These are phyloP conservation scores for Heliothis virescens DNA, from an alignment of 1,140 invertebrate genomes.

Conservation along the genomic window DNA sequence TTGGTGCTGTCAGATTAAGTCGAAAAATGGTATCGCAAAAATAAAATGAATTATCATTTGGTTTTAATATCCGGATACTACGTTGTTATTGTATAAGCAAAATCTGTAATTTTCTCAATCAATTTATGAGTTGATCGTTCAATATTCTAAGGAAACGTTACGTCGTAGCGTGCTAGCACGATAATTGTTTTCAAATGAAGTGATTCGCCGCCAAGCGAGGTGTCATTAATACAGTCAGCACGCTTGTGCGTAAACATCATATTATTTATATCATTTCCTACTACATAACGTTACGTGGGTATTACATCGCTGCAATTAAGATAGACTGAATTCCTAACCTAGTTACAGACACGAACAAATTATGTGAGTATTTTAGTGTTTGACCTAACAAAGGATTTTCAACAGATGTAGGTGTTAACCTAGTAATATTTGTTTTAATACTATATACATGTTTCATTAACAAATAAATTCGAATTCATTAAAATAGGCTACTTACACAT, in stretches of 20 bases:
- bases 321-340: slow-evolving; percentile 38
- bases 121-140: slow-evolving; percentile 38
- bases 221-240: slow-evolving; percentile 57
- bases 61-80: not conserved
- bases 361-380: not conserved
- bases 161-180: slow-evolving; percentile 54
- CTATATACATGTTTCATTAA: no score
- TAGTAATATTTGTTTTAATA: no score
- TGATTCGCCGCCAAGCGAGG: slow-evolving; percentile 18
- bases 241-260: slow-evolving; percentile 51
- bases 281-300: slow-evolving; percentile 18
- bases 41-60: not conserved
- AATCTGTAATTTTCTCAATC: slow-evolving; percentile 8
- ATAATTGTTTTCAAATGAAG: slow-evolving; percentile 64
- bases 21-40: not conserved
- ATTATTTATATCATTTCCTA: slow-evolving; percentile 52
- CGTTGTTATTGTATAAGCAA: slow-evolving; percentile 15
- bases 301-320: slow-evolving; percentile 34
- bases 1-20: slow-evolving; percentile 6
- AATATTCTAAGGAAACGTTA: slow-evolving; percentile 58
- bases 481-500: no score
- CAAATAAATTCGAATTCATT: no score
- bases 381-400: not conserved
- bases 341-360: slow-evolving; percentile 15
- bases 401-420: not conserved